Base-by-base conservation (phyloP, 1,140 invertebrate genomes). In the Cydia fagiglandana region DNA sequence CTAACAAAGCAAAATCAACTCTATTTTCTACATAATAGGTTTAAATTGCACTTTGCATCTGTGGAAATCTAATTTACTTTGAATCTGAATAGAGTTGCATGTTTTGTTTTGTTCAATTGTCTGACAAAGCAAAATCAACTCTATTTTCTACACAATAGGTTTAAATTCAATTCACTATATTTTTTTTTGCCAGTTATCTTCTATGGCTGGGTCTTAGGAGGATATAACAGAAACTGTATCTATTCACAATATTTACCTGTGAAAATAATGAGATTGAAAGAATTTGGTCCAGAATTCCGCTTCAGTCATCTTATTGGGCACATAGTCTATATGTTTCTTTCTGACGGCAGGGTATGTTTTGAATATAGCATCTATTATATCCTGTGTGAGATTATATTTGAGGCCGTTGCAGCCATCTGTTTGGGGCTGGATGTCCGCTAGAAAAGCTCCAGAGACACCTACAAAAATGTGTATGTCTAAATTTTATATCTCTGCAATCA, bases 211-310 rank as follows among this genome's bases (percentile, higher is more conserved):
- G 24, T 24, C 30, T 30, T 30, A 30, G 30, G 30, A 30, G 30
- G 30, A 30, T 12, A 50, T 15, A 50, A 56, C 4, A 17, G 0
- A 10, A 56, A 17, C 6, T 56, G 15, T 17, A 56, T 17, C 17
- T n/a, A n/a, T n/a, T 0, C 24, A n/a, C n/a, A n/a, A 24, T 61
- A 61, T 61, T 61, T 88, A 94, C 94, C 95, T 94, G 94, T 99
- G 98, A 95, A 99, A 99, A 94, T 99, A 99, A 94, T 99, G 99
- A 20, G 98, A 99, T 89, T 99, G 99, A 94, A 99, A 99, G 93
- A 99, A 99, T 84, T 99, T 97, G 12, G 98, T 99, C 99, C 99
- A 99, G 94, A 99, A 99, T 86, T 99, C 98, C 2, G 97, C 95
- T 93, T 99, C 99, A 0, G 96, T 95, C 95, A 99, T 96, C 94